Evolutionary conservation across 2,113 vertebrate species (phyloP).

Genomic region (Panthera leo): DNA sequence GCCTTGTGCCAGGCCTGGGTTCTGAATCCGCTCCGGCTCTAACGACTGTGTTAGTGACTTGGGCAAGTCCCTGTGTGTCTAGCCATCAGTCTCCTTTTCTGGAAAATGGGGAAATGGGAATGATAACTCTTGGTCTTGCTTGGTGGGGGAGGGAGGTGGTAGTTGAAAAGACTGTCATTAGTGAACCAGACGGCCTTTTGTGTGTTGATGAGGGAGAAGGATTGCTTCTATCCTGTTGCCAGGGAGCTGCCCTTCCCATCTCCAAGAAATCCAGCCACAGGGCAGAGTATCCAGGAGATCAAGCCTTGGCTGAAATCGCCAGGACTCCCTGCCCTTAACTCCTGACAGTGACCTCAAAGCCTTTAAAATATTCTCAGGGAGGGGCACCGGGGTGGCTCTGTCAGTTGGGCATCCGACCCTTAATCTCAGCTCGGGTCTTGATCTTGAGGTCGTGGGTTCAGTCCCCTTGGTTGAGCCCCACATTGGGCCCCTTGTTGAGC

Average conservation of each 20-base stretch:
- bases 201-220: background rate
- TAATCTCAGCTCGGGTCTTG: too few relatives aligned
- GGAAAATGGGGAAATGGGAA: background rate
- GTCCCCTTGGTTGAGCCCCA: too few relatives aligned
- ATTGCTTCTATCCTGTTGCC: background rate
- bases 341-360: background rate
- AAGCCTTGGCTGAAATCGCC: background rate
- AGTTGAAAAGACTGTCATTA: background rate
- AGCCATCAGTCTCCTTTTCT: background rate
- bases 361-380: constrained; percentile 1
- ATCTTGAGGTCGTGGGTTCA: too few relatives aligned
- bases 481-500: too few relatives aligned
- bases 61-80: background rate
- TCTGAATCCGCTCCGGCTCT: background rate
- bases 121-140: background rate
- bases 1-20: background rate
- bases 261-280: background rate
- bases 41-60: background rate
- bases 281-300: background rate
- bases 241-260: background rate
- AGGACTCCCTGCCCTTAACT: background rate
- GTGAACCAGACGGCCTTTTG: background rate
- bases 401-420: too few relatives aligned
- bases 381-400: too few relatives aligned
- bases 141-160: background rate